Percentiles rank a stretch among this genome's conserved stretches.
These are phyloP conservation scores for Platycnemis pennipes DNA, from an alignment of 2,888 invertebrate species.

Conservation along the genomic window DNA sequence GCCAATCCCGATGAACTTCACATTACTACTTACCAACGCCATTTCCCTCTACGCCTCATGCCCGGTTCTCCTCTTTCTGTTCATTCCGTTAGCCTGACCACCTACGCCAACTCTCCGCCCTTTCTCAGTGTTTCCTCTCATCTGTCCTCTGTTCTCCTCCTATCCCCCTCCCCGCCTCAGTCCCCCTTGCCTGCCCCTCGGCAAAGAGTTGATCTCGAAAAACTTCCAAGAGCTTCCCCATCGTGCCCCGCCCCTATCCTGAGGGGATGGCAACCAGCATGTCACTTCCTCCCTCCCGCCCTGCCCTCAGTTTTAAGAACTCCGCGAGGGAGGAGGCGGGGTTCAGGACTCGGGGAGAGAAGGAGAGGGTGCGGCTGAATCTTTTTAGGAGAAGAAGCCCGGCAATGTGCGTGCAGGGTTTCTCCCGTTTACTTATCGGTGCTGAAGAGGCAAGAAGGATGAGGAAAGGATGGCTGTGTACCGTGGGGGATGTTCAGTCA, in stretches of 20 bases:
- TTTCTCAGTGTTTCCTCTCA: background rate
- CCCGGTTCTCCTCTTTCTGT: too few species aligned
- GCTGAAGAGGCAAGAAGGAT: background rate
- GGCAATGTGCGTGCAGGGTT: too few species aligned
- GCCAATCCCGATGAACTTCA: too few species aligned
- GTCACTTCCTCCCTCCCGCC: background rate
- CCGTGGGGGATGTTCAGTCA: too few species aligned
- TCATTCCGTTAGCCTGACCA: background rate
- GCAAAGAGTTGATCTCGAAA: background rate
- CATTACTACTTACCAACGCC: too few species aligned
- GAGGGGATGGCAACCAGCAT: slow-evolving; percentile 3
- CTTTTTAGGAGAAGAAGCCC: background rate
- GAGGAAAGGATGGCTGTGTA: background rate
- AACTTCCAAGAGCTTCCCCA: background rate
- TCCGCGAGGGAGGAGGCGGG: background rate
- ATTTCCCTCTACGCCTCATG: too few species aligned
- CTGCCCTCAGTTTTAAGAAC: background rate
- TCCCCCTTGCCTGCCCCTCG: too few species aligned
- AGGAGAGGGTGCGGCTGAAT: background rate
- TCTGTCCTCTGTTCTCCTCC: too few species aligned
- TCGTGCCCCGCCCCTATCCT: background rate
- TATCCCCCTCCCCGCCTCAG: too few species aligned
- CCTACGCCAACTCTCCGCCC: background rate
- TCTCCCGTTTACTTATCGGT: too few species aligned
- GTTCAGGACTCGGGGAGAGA: background rate